Evolutionary conservation across 2,888 invertebrate genomes (phyloP), one percentile per base, ranked within the genome.

Genomic region (Ecdyonurus torrentis): DNA sequence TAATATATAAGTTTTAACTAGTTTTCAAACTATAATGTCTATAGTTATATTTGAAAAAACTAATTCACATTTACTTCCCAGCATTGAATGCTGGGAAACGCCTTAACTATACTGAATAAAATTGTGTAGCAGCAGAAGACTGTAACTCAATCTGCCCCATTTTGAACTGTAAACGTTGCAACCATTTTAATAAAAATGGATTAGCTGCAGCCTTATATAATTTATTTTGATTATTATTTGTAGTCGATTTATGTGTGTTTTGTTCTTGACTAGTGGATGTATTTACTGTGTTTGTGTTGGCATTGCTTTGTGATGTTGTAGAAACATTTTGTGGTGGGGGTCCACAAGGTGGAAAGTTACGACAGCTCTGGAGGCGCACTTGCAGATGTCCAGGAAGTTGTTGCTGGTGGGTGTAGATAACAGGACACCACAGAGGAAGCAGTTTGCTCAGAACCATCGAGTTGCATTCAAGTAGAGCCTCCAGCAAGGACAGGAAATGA

Each of bases 81-180:
- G n/a, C n/a, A n/a, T n/a, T n/a, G n/a, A n/a, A n/a, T n/a, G n/a
- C n/a, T n/a, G n/a, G n/a, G n/a, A n/a, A n/a, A n/a, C 37, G n/a
- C 55, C n/a, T 7, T 55, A 15, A 64, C 67, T 81, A 87, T 69
- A 86, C 81, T 37, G 85, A 84, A 74, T 89, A 93, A 76, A 93
- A 91, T 72, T 92, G 92, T 5, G 90, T 90, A n/a, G 89, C 91
- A 61, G 89, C 88, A 0, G 91, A 91, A 1, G 91, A 91, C 74
- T 94, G 93, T 67, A 92, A 78, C 76, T 99, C 98, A 63, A 96
- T 89, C 78, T 98, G 97, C 2, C 95, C 95, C 87, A 99, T 95
- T 80, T 97, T 98, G 73, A 97, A 95, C 73, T 97, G 92, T 65
- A 97, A 81, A 61, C 94, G 81, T 75, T 94, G 92, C 63, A 99